These are phyloP conservation scores for human DNA, from an alignment of 2,113 vertebrate species.

Conservation along the genomic window DNA sequence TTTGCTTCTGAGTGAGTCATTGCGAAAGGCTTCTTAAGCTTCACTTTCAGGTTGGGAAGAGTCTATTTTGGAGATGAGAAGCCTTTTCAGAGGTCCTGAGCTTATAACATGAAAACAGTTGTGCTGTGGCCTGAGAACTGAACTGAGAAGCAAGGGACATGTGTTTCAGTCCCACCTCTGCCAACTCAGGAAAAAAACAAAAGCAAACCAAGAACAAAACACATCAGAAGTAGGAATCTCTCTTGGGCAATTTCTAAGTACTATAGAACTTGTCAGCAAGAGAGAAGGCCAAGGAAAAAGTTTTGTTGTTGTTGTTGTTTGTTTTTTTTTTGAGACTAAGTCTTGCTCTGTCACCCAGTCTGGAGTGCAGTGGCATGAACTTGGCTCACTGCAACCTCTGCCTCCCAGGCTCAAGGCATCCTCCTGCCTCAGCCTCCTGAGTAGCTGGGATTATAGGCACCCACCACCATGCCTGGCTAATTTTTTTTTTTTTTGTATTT, in stretches of 20 bases:
- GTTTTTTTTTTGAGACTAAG: too few relatives aligned
- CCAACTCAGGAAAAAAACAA: neutral
- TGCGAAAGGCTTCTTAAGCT: constrained; percentile 57
- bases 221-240: neutral
- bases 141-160: neutral
- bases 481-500: too few relatives aligned
- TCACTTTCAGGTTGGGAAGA: constrained; percentile 38
- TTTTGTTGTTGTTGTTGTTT: neutral
- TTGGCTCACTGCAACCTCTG: too few relatives aligned
- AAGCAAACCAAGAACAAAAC: neutral
- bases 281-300: neutral
- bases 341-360: too few relatives aligned
- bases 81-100: constrained; percentile 4
- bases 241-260: neutral
- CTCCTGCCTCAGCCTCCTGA: too few relatives aligned
- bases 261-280: neutral
- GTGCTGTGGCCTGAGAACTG: neutral
- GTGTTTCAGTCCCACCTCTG: neutral
- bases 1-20: constrained; percentile 67
- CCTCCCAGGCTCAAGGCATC: too few relatives aligned
- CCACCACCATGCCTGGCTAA: too few relatives aligned
- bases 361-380: too few relatives aligned
- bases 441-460: too few relatives aligned
- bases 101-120: constrained; percentile 24
- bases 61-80: constrained; percentile 55